Evolutionary conservation across 2,113 vertebrate genomes (phyloP), one percentile per base, ranked within the genome.

Genomic region (Aleadryas rufinucha): DNA sequence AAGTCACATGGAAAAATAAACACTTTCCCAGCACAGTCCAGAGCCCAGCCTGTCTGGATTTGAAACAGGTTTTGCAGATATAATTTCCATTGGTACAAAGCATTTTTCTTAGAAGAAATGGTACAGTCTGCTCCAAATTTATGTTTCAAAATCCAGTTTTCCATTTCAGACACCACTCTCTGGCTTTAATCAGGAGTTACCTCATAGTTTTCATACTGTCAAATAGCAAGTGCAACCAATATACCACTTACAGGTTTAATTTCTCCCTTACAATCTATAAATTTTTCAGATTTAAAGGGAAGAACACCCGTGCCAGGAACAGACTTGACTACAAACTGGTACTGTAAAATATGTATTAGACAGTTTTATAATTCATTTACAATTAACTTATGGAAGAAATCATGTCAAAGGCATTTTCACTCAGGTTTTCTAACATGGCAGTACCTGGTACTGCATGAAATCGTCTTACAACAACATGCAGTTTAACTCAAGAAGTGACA

Each of bases 1-100:
- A 88, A 92, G 90, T 70, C 76, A 83, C 41, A 52, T 28, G 82
- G 41, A 89, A 96, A 96, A 96, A 78, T 14, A 92, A 94, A 92
- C 28, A 41, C 65, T 69, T 92, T 70, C 6, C 6, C 47, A 39
- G 75, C 47, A 81, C 41, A 78, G 71, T 66, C 52, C 49, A 86
- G 54, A 74, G 52, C 20, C 37, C 49, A 81, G n/a, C 12, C 69
- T 41, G 30, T 53, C 64, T 11, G 11, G 49, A 93, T 64, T 74
- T 74, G 42, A 91, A 88, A 61, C 10, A 35, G 45, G 21, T 83
- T 85, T 91, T 70, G 30, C 56, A 70, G 60, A 68, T 33, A 63
- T 85, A 26, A 30, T 72, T 88, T 79, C 59, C 68, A 63, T 8
- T 56, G 33, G 63, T 69, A 64, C 24, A 86, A 86, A 72, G 27